Evolutionary conservation across 2,888 invertebrate genomes (phyloP).

Genomic region (Drosophila cognata): DNA sequence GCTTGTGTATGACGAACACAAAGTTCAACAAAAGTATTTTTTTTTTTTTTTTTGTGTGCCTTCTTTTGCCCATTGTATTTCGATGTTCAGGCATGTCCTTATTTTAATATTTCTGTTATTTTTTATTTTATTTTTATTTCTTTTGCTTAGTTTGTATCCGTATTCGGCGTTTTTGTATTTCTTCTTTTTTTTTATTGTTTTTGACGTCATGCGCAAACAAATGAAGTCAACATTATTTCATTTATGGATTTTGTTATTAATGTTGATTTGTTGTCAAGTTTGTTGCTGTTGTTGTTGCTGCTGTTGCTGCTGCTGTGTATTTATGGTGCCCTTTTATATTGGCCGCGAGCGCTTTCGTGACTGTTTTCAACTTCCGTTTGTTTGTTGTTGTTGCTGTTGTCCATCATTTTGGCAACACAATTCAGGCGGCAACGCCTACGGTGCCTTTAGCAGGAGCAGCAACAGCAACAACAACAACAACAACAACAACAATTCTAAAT

Average conservation of each 20-base stretch:
- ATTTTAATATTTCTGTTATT: conserved; percentile 31
- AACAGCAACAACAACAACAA: conserved; percentile 26
- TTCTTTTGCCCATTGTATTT: conserved; percentile 51
- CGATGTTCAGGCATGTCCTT: conserved; percentile 59
- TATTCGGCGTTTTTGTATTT: neutral
- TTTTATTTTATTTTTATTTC: conserved; percentile 17
- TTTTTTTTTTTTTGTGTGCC: conserved; percentile 22
- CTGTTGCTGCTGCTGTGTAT: conserved; percentile 44
- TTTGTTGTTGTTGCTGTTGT: conserved; percentile 57
- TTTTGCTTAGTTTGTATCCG: neutral
- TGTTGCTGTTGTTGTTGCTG: conserved; percentile 21
- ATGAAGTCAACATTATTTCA: conserved; percentile 76
- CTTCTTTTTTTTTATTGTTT: conserved; percentile 12
- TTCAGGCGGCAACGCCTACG: conserved; percentile 78
- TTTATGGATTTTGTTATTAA: conserved; percentile 81
- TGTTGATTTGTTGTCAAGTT: conserved; percentile 56
- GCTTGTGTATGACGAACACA: conserved; percentile 33
- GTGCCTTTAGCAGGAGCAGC: conserved; percentile 31
- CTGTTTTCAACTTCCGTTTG: conserved; percentile 73
- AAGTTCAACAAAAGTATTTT: conserved; percentile 59
- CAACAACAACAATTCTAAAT: conserved; percentile 29
- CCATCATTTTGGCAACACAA: conserved; percentile 76
- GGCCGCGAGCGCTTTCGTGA: conserved; percentile 61
- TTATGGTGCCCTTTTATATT: conserved; percentile 63
- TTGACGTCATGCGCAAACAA: conserved; percentile 77